A percentile compares a stretch with the other conserved stretches of the same genome.
phyloP scores from a whole-genome alignment of 2,888 invertebrate genomes.

The Agrochola lota region DNA sequence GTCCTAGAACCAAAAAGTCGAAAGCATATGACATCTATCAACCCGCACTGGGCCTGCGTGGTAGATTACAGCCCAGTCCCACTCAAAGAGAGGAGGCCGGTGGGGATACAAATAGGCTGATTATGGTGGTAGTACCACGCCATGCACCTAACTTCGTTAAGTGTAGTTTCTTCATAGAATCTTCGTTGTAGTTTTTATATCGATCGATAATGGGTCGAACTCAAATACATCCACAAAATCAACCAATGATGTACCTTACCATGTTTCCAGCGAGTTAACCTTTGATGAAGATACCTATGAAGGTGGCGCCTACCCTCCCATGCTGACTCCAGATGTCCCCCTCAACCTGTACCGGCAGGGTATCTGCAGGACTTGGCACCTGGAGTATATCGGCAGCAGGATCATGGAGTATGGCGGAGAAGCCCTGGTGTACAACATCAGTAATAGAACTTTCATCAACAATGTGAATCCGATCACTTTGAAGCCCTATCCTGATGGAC shows the following conservation, averaged over 20 bases:
- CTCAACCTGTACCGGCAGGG: conserved; percentile 93
- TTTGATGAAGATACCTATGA: conserved; percentile 94
- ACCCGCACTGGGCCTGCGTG: no score
- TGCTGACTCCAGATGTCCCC: conserved; percentile 87
- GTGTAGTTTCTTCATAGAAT: not conserved
- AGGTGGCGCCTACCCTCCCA: conserved; percentile 93
- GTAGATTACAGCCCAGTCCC: no score
- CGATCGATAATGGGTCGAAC: not conserved
- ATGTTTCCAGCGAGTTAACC: conserved; percentile 57
- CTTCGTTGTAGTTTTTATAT: not conserved
- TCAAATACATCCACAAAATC: not conserved
- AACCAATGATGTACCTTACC: not conserved
- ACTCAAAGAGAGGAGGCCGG: no score
- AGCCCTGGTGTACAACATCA: conserved; percentile 91
- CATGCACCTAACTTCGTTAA: not conserved
- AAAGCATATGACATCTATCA: no score
- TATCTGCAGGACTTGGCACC: conserved; percentile 93
- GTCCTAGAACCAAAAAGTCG: no score
- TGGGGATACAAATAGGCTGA: no score
- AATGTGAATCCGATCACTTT: conserved; percentile 75
- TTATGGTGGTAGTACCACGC: not conserved
- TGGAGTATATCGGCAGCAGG: conserved; percentile 71
- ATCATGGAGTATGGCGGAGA: conserved; percentile 88
- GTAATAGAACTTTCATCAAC: conserved; percentile 91
- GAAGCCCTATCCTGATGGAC: conserved; percentile 91